Evolutionary conservation across 2,888 invertebrate genomes (phyloP).

Genomic region (Galerucella calmariensis): DNA sequence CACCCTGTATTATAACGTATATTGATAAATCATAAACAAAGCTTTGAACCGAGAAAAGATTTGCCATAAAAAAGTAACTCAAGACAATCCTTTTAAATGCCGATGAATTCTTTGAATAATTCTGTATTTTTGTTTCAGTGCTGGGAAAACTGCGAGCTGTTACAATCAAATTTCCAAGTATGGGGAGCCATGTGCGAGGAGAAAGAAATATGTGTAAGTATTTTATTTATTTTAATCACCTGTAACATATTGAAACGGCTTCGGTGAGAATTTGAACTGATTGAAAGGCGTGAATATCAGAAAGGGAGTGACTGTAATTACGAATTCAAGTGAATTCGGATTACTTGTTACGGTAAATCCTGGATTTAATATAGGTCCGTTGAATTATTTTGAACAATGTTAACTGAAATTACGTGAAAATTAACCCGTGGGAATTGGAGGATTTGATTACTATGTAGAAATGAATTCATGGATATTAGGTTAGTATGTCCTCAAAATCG

Average conservation of each 20-base stretch:
- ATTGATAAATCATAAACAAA: too few species aligned
- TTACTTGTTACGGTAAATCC: slow-evolving; percentile 4
- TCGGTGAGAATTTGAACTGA: slow-evolving; percentile 39
- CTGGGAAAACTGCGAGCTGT: slow-evolving; percentile 80
- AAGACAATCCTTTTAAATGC: background rate
- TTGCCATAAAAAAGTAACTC: too few species aligned
- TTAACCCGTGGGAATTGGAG: background rate
- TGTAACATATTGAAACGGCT: slow-evolving; percentile 39
- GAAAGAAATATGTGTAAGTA: slow-evolving; percentile 79
- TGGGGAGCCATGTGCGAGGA: slow-evolving; percentile 80
- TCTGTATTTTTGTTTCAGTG: slow-evolving; percentile 72
- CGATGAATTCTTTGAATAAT: background rate
- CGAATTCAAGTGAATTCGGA: background rate
- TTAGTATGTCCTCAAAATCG: too few species aligned
- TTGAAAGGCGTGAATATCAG: slow-evolving; percentile 47
- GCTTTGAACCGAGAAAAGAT: too few species aligned
- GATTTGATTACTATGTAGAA: background rate
- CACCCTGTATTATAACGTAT: too few species aligned
- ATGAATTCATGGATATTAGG: background rate
- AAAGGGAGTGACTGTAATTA: slow-evolving; percentile 11
- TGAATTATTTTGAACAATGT: background rate
- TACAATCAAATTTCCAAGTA: slow-evolving; percentile 78
- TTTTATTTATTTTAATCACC: slow-evolving; percentile 45
- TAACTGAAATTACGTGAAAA: background rate
- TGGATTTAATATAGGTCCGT: background rate